These are phyloP conservation scores for Rhynchonycteris naso DNA, from an alignment of 2,797 vertebrate genomes.

Conservation along the genomic window DNA sequence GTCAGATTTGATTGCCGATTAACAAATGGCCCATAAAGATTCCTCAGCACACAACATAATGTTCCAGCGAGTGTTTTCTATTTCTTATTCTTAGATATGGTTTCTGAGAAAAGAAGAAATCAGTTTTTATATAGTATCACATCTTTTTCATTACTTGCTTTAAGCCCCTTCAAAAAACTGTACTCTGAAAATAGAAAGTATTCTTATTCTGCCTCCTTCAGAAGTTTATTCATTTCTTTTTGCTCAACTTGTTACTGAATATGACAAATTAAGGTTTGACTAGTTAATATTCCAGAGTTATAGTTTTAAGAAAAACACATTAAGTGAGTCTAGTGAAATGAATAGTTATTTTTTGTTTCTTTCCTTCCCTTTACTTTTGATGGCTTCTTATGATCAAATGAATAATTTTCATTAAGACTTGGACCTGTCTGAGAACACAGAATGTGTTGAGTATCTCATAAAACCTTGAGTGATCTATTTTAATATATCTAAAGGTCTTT, in stretches of 20 bases:
- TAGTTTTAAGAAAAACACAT: slow-evolving; percentile 32
- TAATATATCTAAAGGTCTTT: background rate
- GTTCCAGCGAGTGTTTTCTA: background rate
- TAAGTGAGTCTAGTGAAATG: slow-evolving; percentile 3
- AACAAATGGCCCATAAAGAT: background rate
- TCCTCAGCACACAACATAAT: background rate
- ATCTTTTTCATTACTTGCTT: slow-evolving; percentile 54
- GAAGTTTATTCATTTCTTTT: slow-evolving; percentile 3
- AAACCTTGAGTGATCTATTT: background rate
- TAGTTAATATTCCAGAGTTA: background rate
- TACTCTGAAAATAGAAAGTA: background rate
- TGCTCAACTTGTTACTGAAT: slow-evolving; percentile 21
- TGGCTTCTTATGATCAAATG: background rate
- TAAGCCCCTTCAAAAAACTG: slow-evolving; percentile 34
- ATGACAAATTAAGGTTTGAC: slow-evolving; percentile 27
- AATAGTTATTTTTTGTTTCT: background rate
- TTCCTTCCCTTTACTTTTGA: background rate
- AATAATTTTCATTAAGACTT: slow-evolving; percentile 4
- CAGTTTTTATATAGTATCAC: background rate
- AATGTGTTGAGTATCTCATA: background rate
- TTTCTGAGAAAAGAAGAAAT: slow-evolving; percentile 29
- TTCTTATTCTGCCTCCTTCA: background rate
- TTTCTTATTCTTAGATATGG: background rate
- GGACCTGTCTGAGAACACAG: background rate
- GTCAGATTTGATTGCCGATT: background rate